Evolutionary conservation across 2,113 vertebrate genomes (phyloP).

Genomic region (Menura novaehollandiae): DNA sequence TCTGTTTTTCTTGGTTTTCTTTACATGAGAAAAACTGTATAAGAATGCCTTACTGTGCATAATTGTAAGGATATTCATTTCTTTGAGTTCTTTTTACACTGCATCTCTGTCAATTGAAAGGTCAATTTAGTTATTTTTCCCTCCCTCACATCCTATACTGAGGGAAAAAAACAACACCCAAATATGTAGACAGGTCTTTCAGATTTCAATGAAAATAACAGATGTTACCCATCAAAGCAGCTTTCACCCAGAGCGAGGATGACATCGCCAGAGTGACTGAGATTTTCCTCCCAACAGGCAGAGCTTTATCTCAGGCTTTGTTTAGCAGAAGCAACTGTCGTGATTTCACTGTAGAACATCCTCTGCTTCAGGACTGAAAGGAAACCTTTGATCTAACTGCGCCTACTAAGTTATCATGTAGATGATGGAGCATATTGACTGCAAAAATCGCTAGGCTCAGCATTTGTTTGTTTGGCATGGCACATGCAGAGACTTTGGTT

Average conservation of each 20-base stretch:
- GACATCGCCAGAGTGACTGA: slow-evolving; percentile 31
- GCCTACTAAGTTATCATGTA: not conserved
- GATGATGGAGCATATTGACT: not conserved
- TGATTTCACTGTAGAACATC: not conserved
- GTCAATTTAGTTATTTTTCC: slow-evolving; percentile 53
- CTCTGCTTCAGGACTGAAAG: not conserved
- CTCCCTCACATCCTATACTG: slow-evolving; percentile 26
- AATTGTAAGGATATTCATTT: slow-evolving; percentile 58
- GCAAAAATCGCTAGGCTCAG: not conserved
- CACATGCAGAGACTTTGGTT: not conserved
- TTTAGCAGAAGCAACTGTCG: not conserved
- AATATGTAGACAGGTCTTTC: slow-evolving; percentile 40
- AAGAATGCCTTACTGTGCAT: slow-evolving; percentile 65
- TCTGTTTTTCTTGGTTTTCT: slow-evolving; percentile 75
- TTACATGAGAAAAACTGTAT: slow-evolving; percentile 70
- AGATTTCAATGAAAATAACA: slow-evolving; percentile 58
- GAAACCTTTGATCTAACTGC: not conserved
- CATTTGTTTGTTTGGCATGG: not conserved
- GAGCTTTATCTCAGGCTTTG: not conserved
- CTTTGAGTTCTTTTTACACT: slow-evolving; percentile 41
- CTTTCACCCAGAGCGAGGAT: not conserved
- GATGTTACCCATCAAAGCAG: slow-evolving; percentile 37
- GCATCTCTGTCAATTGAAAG: slow-evolving; percentile 46
- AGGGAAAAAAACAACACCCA: not conserved
- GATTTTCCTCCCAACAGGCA: slow-evolving; percentile 36